Conservation (phyloP, 2,888 invertebrate genomes). For the Rhingia campestris region DNA sequence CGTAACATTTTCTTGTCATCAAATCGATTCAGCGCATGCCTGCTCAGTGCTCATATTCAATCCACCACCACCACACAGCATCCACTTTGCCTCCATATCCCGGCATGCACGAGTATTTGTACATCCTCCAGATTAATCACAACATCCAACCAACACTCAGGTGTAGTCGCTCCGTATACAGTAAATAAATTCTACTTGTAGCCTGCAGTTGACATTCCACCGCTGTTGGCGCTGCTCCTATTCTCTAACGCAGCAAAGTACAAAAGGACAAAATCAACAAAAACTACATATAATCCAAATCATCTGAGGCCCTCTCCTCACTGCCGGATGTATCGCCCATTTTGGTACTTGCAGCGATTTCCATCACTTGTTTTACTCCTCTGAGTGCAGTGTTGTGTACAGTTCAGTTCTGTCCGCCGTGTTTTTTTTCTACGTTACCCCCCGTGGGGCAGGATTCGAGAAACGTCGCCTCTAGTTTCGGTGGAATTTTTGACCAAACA, state of each 20-base stretch:
- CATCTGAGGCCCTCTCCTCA: constrained; percentile 13
- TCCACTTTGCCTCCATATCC: constrained; percentile 36
- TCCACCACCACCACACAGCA: constrained; percentile 39
- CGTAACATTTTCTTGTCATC: constrained; percentile 34
- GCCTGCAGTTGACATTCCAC: constrained; percentile 69
- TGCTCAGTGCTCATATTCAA: constrained; percentile 22
- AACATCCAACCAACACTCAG: constrained; percentile 55
- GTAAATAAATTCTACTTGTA: constrained; percentile 69
- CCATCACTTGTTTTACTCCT: constrained; percentile 21
- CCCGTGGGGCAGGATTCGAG: constrained; percentile 7
- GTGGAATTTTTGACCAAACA: constrained; percentile 16
- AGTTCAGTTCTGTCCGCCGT: constrained; percentile 10
- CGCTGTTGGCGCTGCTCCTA: constrained; percentile 57
- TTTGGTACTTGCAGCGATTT: constrained; percentile 30
- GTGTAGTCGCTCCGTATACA: constrained; percentile 57
- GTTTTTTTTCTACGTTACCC: neutral
- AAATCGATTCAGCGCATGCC: constrained; percentile 42
- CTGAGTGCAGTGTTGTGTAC: constrained; percentile 27
- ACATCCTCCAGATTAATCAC: constrained; percentile 63
- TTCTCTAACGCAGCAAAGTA: constrained; percentile 25
- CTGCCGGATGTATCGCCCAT: constrained; percentile 50
- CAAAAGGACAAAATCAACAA: constrained; percentile 8
- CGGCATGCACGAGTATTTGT: constrained; percentile 1
- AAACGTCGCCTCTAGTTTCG: constrained; percentile 3
- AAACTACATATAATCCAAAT: constrained; percentile 8